Percentiles rank a stretch among this genome's conserved stretches.
Evolutionary conservation across 1,140 invertebrate species (phyloP).

Genomic region (Drosophila arawakana): DNA sequence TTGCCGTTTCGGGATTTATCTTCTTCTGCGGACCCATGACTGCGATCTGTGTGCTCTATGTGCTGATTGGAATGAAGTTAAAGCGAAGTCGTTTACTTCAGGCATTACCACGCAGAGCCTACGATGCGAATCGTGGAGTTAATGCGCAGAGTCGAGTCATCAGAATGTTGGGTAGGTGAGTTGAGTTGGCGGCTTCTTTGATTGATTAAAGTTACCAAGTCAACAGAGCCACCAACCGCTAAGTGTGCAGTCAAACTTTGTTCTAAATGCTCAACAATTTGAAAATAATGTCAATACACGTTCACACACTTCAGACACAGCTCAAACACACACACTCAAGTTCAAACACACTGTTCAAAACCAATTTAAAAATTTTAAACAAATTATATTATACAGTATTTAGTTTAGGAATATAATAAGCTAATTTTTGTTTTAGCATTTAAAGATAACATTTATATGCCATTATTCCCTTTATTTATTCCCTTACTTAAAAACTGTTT

Average conservation of each 20-base stretch:
- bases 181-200: slow-evolving; percentile 59
- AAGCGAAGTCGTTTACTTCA: slow-evolving; percentile 85
- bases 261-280: slow-evolving; percentile 58
- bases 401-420: no score
- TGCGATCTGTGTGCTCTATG: slow-evolving; percentile 92
- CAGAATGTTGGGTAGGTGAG: slow-evolving; percentile 88
- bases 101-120: slow-evolving; percentile 57
- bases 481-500: no score
- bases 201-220: slow-evolving; percentile 65
- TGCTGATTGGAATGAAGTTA: slow-evolving; percentile 91
- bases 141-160: slow-evolving; percentile 87
- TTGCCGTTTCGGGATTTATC: slow-evolving; percentile 92
- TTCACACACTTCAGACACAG: slow-evolving; percentile 1
- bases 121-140: slow-evolving; percentile 70
- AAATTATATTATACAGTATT: no score
- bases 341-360: no score
- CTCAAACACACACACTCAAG: neutral
- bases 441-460: no score
- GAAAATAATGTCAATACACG: slow-evolving; percentile 62
- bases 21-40: slow-evolving; percentile 95
- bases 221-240: slow-evolving; percentile 5
- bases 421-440: no score
- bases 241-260: slow-evolving; percentile 44
- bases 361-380: no score
- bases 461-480: no score